These are phyloP conservation scores for Hippocampus barbouri DNA, from an alignment of 2,113 vertebrate genomes.

Conservation along the genomic window DNA sequence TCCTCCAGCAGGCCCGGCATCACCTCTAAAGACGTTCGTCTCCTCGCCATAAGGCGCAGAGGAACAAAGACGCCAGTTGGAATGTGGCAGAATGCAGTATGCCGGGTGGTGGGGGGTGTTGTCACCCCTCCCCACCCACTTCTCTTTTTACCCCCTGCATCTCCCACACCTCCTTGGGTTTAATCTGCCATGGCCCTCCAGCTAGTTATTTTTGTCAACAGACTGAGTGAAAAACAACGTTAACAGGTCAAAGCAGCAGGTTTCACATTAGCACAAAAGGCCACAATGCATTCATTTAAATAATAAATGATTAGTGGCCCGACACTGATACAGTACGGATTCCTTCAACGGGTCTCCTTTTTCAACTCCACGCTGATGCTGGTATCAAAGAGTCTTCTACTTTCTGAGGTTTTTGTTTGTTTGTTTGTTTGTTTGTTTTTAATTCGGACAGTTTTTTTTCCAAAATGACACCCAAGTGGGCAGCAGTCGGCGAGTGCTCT, in stretches of 20 bases:
- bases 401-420: not conserved
- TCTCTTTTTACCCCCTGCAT: slow-evolving; percentile 9
- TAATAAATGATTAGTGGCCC: slow-evolving; percentile 53
- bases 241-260: slow-evolving; percentile 39
- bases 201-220: slow-evolving; percentile 56
- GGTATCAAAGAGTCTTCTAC: slow-evolving; percentile 11
- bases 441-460: too few species aligned
- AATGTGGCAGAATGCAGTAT: slow-evolving; percentile 19
- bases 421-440: too few species aligned
- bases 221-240: slow-evolving; percentile 33
- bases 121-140: slow-evolving; percentile 6
- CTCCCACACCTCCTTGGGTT: slow-evolving; percentile 24
- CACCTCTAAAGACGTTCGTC: slow-evolving; percentile 40
- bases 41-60: slow-evolving; percentile 25
- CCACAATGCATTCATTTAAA: slow-evolving; percentile 44
- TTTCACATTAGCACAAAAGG: slow-evolving; percentile 42
- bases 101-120: slow-evolving; percentile 27
- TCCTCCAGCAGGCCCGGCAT: slow-evolving; percentile 44
- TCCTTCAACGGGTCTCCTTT: slow-evolving; percentile 28
- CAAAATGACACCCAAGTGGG: too few species aligned
- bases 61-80: slow-evolving; percentile 35
- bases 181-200: slow-evolving; percentile 46
- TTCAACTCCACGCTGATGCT: slow-evolving; percentile 29
- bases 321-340: slow-evolving; percentile 44
- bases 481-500: too few species aligned